Conservation (phyloP, 2,113 vertebrate genomes). For the Pycnonotus jocosus region DNA sequence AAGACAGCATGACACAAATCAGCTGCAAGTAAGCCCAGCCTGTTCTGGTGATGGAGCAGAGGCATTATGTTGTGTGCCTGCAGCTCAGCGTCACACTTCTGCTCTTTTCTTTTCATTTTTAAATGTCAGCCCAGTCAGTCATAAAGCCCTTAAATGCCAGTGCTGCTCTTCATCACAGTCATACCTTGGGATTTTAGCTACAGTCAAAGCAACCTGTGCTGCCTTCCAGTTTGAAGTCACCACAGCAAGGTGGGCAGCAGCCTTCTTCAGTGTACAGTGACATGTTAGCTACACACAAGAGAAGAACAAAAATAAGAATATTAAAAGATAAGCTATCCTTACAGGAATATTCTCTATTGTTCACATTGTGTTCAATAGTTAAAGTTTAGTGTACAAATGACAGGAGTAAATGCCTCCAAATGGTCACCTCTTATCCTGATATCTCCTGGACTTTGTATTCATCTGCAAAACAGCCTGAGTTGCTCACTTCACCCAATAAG, state of each 20-base stretch:
- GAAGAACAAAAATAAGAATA: not conserved
- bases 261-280: constrained; percentile 43
- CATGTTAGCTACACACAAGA: constrained; percentile 52
- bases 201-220: constrained; percentile 77
- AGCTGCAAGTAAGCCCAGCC: not conserved
- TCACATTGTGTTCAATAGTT: not conserved
- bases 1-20: fast-evolving
- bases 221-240: not conserved
- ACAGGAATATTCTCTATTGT: not conserved
- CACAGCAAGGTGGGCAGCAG: constrained; percentile 76
- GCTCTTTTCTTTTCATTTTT: not conserved
- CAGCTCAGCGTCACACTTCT: not conserved
- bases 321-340: not conserved
- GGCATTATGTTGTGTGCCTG: not conserved
- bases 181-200: constrained; percentile 54
- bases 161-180: not conserved
- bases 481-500: constrained; percentile 57
- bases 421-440: not conserved
- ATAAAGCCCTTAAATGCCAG: not conserved
- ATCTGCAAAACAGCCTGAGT: constrained; percentile 63
- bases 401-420: not conserved
- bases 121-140: not conserved
- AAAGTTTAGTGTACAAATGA: not conserved
- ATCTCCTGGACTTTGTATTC: constrained; percentile 69
- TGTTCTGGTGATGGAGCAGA: not conserved